These are phyloP conservation scores for Protonemura montana DNA, from an alignment of 2,888 invertebrate genomes.

Conservation along the genomic window DNA sequence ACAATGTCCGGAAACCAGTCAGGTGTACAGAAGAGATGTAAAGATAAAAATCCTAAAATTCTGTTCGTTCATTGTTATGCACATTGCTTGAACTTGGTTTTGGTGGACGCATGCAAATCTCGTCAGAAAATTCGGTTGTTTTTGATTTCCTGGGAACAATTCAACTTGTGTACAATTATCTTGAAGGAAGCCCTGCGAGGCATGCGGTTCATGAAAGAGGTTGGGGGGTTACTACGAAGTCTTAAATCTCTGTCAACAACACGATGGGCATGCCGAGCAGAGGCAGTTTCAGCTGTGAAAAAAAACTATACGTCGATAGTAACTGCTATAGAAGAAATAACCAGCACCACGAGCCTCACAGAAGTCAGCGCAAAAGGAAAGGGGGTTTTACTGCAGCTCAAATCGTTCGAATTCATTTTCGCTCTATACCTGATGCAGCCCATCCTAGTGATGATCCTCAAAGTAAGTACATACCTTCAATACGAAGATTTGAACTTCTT, in stretches of 20 bases:
- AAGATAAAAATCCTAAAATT: conserved; percentile 43
- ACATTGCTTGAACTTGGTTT: conserved; percentile 45
- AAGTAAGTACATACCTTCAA: neutral
- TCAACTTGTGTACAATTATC: conserved; percentile 46
- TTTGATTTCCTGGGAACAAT: conserved; percentile 45
- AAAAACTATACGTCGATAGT: no score
- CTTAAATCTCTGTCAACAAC: conserved; percentile 23
- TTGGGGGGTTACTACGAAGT: neutral
- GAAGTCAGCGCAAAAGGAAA: conserved; percentile 12
- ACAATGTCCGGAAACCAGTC: conserved; percentile 45
- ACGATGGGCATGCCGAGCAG: conserved; percentile 7
- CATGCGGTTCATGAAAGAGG: conserved; percentile 38
- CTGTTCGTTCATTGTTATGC: conserved; percentile 31
- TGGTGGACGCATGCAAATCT: conserved; percentile 35
- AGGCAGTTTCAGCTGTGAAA: conserved; percentile 7
- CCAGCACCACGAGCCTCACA: neutral
- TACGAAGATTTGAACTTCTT: neutral
- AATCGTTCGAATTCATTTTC: neutral
- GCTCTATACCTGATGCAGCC: neutral
- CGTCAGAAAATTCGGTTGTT: neutral
- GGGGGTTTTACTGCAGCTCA: neutral
- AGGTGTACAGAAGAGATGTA: conserved; percentile 45
- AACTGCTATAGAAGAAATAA: neutral
- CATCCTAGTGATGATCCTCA: neutral
- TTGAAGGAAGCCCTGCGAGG: conserved; percentile 47